Evolutionary conservation across 2,888 invertebrate species (phyloP), one percentile per base, ranked within the genome.

Genomic region (Lithophane ornitopus): DNA sequence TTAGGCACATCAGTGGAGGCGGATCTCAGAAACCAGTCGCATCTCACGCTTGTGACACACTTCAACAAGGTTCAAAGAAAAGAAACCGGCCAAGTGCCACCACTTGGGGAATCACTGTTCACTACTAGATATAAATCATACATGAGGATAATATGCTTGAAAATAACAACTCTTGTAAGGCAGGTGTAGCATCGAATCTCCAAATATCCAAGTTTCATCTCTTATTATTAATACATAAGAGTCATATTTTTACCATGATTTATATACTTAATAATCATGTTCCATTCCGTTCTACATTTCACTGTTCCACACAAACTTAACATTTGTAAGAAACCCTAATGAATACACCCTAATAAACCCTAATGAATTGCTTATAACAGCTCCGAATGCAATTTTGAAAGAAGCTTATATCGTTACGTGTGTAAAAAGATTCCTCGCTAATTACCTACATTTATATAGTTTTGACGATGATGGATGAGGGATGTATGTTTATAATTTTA

Each of bases 1-100:
- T 88, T 88, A 89, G 90, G 87, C 89, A 84, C 90, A 92, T 92
- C 92, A 88, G 75, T 72, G 79, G 76, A 85, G 81, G 85, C 89
- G 90, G 87, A 92, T 91, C 89, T 91, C 82, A 87, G 83, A 93
- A 94, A 94, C 94, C 93, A 92, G 94, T 93, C 91, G 86, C 90
- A 87, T 88, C 87, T 89, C 88, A 80, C 80, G 82, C 90, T 90
- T 91, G 88, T 93, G 95, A 94, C 94, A 94, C 87, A 94, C 92
- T 92, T 92, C 90, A 93, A 90, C 92, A 91, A 93, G 90, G 90
- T 89, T 93, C 92, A 72, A 78, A 59, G 70, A 67, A 87, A 90
- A 89, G 34, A 88, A 90, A 84, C 70, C 74, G 66, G 70, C 68
- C 71, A 78, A 72, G 71, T 54, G n/a, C 73, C 72, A 59, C 22